phyloP scores from a whole-genome alignment of 2,113 vertebrate genomes.

The Pseudopipra pipra region DNA sequence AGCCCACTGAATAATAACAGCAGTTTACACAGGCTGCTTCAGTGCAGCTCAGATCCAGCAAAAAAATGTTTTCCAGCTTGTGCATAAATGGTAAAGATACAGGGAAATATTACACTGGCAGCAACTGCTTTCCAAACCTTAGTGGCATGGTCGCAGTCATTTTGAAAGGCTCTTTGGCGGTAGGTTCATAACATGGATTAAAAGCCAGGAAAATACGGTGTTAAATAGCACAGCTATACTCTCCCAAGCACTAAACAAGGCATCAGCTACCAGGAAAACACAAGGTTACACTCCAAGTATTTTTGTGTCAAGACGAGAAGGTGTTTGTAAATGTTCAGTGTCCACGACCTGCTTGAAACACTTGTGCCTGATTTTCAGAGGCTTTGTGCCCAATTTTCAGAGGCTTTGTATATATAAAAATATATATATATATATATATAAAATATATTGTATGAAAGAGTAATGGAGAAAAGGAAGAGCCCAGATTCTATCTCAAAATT shows the following conservation, averaged over 20 bases:
- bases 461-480: neutral
- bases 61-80: neutral
- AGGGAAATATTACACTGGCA: neutral
- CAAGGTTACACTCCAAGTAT: rapidly evolving
- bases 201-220: neutral
- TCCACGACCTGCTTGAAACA: neutral
- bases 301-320: neutral
- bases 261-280: neutral
- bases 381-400: neutral
- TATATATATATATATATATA: no score
- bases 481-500: neutral
- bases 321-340: neutral
- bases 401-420: neutral
- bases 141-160: rapidly evolving
- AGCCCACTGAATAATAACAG: neutral
- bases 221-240: neutral
- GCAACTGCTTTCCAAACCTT: neutral
- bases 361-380: neutral
- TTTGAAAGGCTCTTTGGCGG: neutral
- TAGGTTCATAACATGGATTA: neutral
- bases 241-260: neutral
- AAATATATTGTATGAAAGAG: neutral
- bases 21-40: neutral
- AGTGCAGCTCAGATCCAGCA: neutral
- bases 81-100: neutral